A percentile compares a stretch with the other conserved stretches of the same genome.
These are phyloP conservation scores for Diplodus puntazzo DNA, from an alignment of 2,797 vertebrate genomes.

Conservation along the genomic window DNA sequence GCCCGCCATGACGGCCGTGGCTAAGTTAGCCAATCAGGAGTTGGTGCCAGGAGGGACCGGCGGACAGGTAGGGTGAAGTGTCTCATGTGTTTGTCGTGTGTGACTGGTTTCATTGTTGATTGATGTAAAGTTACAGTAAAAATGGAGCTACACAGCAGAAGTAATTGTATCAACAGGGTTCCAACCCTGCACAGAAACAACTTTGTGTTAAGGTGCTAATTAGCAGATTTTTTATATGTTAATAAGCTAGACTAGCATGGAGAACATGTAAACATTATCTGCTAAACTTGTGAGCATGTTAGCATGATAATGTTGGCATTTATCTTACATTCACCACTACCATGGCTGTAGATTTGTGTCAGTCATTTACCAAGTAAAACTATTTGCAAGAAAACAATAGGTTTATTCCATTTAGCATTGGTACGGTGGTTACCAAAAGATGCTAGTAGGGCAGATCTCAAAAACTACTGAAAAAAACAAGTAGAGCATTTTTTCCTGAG, in stretches of 20 bases:
- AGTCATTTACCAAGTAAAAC: not conserved
- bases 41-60: slow-evolving; percentile 88
- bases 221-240: not conserved
- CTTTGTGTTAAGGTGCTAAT: not conserved
- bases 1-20: slow-evolving; percentile 91
- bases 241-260: not conserved
- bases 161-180: too few relatives aligned
- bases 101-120: not conserved
- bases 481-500: too few relatives aligned
- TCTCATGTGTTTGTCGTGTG: not conserved
- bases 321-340: not conserved
- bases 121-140: too few relatives aligned
- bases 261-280: not conserved
- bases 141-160: too few relatives aligned
- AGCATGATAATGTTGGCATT: not conserved
- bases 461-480: not conserved
- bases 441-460: too few relatives aligned
- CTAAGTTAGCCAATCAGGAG: slow-evolving; percentile 87
- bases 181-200: not conserved
- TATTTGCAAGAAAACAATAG: not conserved
- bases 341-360: not conserved
- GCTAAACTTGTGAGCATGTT: too few relatives aligned
- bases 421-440: too few relatives aligned
- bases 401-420: too few relatives aligned
- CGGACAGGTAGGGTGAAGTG: slow-evolving; percentile 83